Percentiles rank a stretch among this genome's conserved stretches.
Evolutionary conservation across 1,140 invertebrate genomes (phyloP).

Genomic region (Trissolcus basalis): DNA sequence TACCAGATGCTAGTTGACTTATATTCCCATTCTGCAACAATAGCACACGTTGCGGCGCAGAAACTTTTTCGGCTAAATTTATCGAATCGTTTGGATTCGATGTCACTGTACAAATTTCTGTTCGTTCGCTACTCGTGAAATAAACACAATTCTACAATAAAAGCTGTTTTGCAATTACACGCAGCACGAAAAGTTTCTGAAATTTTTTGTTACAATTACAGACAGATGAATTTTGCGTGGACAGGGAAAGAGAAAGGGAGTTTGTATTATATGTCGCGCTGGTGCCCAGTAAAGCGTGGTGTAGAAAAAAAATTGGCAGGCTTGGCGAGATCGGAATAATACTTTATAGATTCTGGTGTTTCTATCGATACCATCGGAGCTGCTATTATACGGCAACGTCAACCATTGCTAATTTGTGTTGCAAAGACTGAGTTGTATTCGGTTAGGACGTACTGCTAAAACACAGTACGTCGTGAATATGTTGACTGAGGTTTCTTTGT

Average conservation of each 20-base stretch:
- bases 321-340: constrained; percentile 6
- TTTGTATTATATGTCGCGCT: too few species aligned
- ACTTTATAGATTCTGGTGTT: too few species aligned
- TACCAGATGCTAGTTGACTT: too few species aligned
- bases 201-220: constrained; percentile 18
- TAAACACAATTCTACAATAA: constrained; percentile 4
- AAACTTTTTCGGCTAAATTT: not conserved
- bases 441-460: not conserved
- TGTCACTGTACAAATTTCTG: constrained; percentile 13
- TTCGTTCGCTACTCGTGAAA: constrained; percentile 7
- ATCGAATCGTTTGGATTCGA: not conserved
- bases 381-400: too few species aligned
- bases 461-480: not conserved
- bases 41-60: not conserved
- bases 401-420: too few species aligned
- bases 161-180: constrained; percentile 8
- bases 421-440: not conserved
- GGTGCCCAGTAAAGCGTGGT: not conserved
- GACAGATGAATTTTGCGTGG: constrained; percentile 34
- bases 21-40: too few species aligned
- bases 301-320: too few species aligned
- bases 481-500: constrained; percentile 14
- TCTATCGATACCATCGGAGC: too few species aligned
- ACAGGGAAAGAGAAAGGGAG: not conserved
- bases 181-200: constrained; percentile 8